Evolutionary conservation across 2,797 vertebrate genomes (phyloP).

Genomic region (Limnodromus scolopaceus): DNA sequence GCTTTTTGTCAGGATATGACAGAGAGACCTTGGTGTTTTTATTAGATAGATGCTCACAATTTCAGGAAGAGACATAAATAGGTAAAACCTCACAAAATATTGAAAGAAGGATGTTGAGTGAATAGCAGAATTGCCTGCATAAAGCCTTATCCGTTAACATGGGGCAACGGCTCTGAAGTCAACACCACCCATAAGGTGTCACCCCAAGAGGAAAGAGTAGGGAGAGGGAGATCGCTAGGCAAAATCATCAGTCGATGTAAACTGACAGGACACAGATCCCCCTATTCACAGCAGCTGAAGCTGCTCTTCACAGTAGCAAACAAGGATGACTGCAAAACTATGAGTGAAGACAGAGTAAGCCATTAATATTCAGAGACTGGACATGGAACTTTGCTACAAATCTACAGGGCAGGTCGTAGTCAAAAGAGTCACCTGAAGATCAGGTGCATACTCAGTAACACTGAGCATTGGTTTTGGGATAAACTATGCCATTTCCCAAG

Average conservation of each 20-base stretch:
- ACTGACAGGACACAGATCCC: not conserved
- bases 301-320: not conserved
- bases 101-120: not conserved
- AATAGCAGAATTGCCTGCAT: not conserved
- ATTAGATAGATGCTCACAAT: not conserved
- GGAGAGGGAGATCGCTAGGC: not conserved
- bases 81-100: not conserved
- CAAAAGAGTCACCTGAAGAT: not conserved
- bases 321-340: not conserved
- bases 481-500: not conserved
- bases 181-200: not conserved
- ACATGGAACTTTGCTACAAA: not conserved
- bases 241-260: not conserved
- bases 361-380: not conserved
- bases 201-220: not conserved
- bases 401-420: not conserved
- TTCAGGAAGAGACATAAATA: not conserved
- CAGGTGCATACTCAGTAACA: not conserved
- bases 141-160: not conserved
- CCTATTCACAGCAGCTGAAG: not conserved
- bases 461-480: not conserved
- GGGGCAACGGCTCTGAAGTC: not conserved
- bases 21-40: rapidly evolving
- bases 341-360: not conserved
- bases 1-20: not conserved